Percentiles rank a stretch among this genome's conserved stretches.
These are phyloP conservation scores for Anguilla anguilla DNA, from an alignment of 2,797 vertebrate species.

Conservation along the genomic window DNA sequence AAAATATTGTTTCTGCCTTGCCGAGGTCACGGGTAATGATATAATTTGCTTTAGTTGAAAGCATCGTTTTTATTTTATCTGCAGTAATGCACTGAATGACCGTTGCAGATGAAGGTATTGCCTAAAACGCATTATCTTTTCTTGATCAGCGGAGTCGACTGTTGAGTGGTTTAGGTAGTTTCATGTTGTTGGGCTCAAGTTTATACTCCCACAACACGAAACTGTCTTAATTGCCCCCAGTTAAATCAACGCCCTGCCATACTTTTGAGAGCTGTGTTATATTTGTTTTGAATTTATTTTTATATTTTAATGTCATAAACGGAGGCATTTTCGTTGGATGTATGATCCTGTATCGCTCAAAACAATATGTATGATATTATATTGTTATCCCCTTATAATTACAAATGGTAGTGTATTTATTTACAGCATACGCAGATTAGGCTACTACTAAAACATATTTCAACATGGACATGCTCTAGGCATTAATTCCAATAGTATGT, in stretches of 20 bases:
- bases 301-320: not conserved
- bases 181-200: slow-evolving; percentile 94
- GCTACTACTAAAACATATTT: not conserved
- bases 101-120: not conserved
- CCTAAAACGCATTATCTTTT: too few relatives aligned
- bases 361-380: not conserved
- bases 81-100: not conserved
- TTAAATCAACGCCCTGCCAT: slow-evolving; percentile 32
- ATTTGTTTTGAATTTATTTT: not conserved
- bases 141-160: slow-evolving; percentile 64
- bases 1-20: not conserved
- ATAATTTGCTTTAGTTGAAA: not conserved
- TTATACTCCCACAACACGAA: slow-evolving; percentile 92
- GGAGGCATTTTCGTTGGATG: not conserved
- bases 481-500: not conserved
- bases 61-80: not conserved
- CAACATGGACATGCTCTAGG: not conserved
- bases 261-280: not conserved
- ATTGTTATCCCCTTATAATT: not conserved
- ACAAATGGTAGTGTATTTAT: not conserved
- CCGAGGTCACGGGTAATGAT: not conserved
- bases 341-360: not conserved
- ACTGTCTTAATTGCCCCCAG: slow-evolving; percentile 96
- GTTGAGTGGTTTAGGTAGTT: slow-evolving; percentile 97
- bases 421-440: not conserved